Base-by-base conservation (phyloP, 2,888 invertebrate genomes). In the Merodon equestris region DNA sequence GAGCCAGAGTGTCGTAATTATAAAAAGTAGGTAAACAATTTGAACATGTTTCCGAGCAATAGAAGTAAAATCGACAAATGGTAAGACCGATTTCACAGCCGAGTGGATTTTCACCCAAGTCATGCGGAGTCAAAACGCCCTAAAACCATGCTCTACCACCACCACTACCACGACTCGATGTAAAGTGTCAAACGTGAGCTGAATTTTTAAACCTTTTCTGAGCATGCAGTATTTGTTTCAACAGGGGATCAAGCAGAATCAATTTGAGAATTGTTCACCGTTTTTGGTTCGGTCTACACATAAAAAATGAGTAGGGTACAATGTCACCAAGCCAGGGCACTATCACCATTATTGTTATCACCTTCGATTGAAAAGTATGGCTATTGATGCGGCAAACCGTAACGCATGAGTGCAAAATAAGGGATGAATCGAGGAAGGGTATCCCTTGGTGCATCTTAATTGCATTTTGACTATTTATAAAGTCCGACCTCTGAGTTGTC, bases 201-300 rank as follows among this genome's bases (percentile, higher is more conserved):
- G 76, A 77, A 77, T 77, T 72, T 67, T 36, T 38, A 63, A 77
- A 66, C 57, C 72, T 72, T 67, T 72, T 72, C 72, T 72, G 72
- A 72, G 67, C 66, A 63, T 45, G 57, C 72, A 60, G 44, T 51
- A 61, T 63, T 77, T 61, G 76, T 72, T 72, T 66, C 60, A 64
- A 51, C 36, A 58, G 19, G 51, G 48, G 48, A 50, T 38, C 44
- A 9, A 48, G 13, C 15, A 27, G 13, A 53, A 54, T 51, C 18
- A 61, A 63, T 48, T 57, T 57, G 50, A 54, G 48, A 56, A 71
- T 63, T 60, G 60, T 42, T 61, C 61, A 63, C n/a, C 42, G 54
- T 48, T 50, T 61, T 63, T 48, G 44, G 27, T 27, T 2, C 27
- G 27, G 27, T 7, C 27, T 27, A 27, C 27, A 56, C 36, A 34